A percentile compares a stretch with the other conserved stretches of the same genome.
Evolutionary conservation across 2,797 vertebrate species (phyloP).

Genomic region (Sebastes flavidus): DNA sequence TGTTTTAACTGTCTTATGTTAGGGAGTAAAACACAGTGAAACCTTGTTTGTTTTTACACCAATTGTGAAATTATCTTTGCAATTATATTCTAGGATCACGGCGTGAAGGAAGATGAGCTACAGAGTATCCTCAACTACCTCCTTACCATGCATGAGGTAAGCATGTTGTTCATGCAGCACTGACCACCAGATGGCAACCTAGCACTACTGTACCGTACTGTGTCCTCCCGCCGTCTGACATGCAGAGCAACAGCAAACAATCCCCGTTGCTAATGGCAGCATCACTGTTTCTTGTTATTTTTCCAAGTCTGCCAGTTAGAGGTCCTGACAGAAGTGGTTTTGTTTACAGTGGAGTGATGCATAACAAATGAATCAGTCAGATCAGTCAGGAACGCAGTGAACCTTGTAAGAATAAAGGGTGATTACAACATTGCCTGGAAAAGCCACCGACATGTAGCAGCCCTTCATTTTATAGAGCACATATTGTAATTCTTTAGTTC

Average conservation of each 20-base stretch:
- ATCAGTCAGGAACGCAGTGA: constrained; percentile 46
- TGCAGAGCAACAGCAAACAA: not conserved
- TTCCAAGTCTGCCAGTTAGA: constrained; percentile 48
- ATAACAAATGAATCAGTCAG: constrained; percentile 56
- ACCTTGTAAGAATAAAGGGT: constrained; percentile 32
- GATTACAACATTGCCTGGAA: constrained; percentile 34
- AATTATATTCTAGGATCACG: constrained; percentile 85
- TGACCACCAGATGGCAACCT: constrained; percentile 66
- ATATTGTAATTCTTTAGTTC: constrained; percentile 22
- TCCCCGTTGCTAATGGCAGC: constrained; percentile 15
- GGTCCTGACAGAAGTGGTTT: constrained; percentile 50
- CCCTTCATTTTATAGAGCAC: constrained; percentile 13
- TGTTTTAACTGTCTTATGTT: not conserved
- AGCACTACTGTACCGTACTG: constrained; percentile 7
- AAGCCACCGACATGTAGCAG: constrained; percentile 23
- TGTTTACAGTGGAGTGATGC: constrained; percentile 63
- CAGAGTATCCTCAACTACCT: constrained; percentile 98
- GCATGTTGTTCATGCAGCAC: not conserved
- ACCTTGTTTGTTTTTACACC: not conserved
- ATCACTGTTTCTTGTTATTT: constrained; percentile 50
- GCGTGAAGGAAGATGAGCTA: constrained; percentile 96
- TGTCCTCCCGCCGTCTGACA: not conserved
- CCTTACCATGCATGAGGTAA: constrained; percentile 98
- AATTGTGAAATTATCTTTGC: not conserved
- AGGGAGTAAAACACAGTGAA: not conserved